Percentiles rank a stretch among this genome's conserved stretches.
phyloP scores from a whole-genome alignment of 2,113 vertebrate genomes.

The Sturnira hondurensis region DNA sequence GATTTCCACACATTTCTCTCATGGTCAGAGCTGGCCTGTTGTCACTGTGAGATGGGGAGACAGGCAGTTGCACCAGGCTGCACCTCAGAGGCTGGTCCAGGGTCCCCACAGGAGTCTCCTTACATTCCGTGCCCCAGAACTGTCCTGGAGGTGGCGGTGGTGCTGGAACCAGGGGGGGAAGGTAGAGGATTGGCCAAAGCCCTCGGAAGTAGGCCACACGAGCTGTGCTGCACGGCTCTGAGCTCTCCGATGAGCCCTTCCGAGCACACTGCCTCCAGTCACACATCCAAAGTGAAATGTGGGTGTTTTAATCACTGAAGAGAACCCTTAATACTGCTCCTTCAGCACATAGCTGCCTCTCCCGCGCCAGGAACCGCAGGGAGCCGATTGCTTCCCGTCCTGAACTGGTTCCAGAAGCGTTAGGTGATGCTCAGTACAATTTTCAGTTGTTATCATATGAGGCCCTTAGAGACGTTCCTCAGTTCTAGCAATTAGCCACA shows the following conservation, averaged over 20 bases:
- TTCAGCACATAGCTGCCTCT: slow-evolving; percentile 59
- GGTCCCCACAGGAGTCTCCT: neutral
- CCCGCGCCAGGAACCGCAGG: slow-evolving; percentile 52
- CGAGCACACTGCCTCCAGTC: slow-evolving; percentile 31
- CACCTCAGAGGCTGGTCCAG: neutral
- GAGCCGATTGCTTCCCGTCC: slow-evolving; percentile 60
- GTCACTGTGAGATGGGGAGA: neutral
- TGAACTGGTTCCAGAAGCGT: slow-evolving; percentile 62
- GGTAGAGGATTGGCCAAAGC: neutral
- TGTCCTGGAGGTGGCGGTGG: neutral
- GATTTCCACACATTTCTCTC: neutral
- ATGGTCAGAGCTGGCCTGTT: neutral
- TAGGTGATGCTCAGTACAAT: slow-evolving; percentile 73
- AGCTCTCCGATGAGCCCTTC: slow-evolving; percentile 30
- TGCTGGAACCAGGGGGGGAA: neutral
- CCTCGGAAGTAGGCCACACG: slow-evolving; percentile 45
- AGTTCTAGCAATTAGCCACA: slow-evolving; percentile 75
- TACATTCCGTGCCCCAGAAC: neutral
- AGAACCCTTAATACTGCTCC: slow-evolving; percentile 68
- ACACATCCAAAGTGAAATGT: slow-evolving; percentile 69
- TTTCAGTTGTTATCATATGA: slow-evolving; percentile 73
- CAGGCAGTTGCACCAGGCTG: neutral
- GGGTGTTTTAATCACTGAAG: slow-evolving; percentile 73
- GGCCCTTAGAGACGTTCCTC: slow-evolving; percentile 71
- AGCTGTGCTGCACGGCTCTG: neutral